phyloP scores from a whole-genome alignment of 1,140 invertebrate genomes.

The Panagrolaimus sp. region DNA sequence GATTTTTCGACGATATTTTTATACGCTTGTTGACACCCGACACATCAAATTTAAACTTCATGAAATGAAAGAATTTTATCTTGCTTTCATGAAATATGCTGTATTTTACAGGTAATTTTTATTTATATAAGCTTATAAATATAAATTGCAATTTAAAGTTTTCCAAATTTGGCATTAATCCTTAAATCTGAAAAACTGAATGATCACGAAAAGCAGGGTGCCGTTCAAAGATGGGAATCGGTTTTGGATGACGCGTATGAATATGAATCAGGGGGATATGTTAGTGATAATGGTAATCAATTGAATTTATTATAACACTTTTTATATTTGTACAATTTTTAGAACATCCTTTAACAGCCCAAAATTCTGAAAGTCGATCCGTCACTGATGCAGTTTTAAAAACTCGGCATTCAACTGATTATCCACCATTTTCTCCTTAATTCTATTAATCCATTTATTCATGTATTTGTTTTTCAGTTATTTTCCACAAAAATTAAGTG shows the following conservation, averaged over 20 bases:
- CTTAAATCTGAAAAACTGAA: neutral
- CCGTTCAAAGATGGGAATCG: slow-evolving; percentile 17
- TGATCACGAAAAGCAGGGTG: neutral
- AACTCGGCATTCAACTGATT: neutral
- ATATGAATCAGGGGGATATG: slow-evolving; percentile 18
- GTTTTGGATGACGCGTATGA: slow-evolving; percentile 17
- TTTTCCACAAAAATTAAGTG: no score
- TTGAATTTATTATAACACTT: no score
- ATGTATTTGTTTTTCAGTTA: no score
- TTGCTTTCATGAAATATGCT: slow-evolving; percentile 18
- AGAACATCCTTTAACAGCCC: neutral
- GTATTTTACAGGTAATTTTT: slow-evolving; percentile 25
- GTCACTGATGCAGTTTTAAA: neutral
- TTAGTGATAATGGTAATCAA: slow-evolving; percentile 17
- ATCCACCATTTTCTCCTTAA: slow-evolving; percentile 1
- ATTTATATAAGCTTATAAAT: neutral
- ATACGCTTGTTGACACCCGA: slow-evolving; percentile 17
- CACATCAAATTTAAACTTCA: slow-evolving; percentile 14
- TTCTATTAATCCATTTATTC: no score
- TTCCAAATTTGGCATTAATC: neutral
- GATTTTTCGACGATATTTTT: slow-evolving; percentile 19
- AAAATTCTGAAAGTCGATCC: neutral
- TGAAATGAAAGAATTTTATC: slow-evolving; percentile 22
- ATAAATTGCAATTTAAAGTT: neutral
- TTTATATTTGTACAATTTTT: no score